Conservation (phyloP, 2,888 invertebrate species). For the Volucella inflata region DNA sequence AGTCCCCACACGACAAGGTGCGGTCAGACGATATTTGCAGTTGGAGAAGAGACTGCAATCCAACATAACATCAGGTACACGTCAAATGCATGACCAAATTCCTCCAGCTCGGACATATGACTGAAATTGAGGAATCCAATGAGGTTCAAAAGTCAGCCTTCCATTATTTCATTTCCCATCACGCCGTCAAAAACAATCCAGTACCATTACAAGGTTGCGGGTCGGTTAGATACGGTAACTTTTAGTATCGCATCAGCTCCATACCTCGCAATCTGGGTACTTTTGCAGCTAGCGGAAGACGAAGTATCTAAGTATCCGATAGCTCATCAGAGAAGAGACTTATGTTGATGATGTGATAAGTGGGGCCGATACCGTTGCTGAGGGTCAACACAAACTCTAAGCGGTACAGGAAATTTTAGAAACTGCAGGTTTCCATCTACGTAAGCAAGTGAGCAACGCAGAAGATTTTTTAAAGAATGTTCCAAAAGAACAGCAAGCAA, state of each 20-base stretch:
- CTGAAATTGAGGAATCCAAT: not conserved
- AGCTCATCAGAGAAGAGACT: not conserved
- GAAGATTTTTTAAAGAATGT: too few species aligned
- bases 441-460: too few species aligned
- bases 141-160: not conserved
- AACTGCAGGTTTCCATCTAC: too few species aligned
- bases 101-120: constrained; percentile 15
- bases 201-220: constrained; percentile 11
- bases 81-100: not conserved
- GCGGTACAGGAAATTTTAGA: too few species aligned
- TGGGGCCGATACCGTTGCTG: too few species aligned
- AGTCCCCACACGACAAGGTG: constrained; percentile 3
- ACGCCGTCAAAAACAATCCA: constrained; percentile 24
- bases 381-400: too few species aligned
- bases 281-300: constrained; percentile 4
- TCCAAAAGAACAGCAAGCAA: too few species aligned
- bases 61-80: not conserved
- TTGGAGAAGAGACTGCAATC: constrained; percentile 1
- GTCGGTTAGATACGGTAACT: not conserved
- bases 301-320: not conserved
- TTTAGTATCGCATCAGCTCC: not conserved
- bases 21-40: not conserved
- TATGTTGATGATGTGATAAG: not conserved
- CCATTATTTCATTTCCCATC: constrained; percentile 17
- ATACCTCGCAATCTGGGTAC: not conserved